Evolutionary conservation across 2,797 vertebrate genomes (phyloP), one percentile per base, ranked within the genome.

Genomic region (Natrix natrix): DNA sequence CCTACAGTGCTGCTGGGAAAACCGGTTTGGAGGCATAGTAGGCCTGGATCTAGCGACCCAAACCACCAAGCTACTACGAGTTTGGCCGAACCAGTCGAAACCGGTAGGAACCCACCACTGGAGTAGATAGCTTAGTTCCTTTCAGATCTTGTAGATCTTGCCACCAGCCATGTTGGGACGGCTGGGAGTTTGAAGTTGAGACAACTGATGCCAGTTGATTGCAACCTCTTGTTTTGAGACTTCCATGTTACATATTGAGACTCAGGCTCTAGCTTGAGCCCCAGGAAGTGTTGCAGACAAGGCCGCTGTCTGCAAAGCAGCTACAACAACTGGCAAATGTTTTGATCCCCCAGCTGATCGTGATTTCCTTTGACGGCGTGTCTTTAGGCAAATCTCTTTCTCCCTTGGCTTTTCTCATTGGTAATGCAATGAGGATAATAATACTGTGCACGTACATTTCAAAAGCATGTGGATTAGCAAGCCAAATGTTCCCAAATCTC

Each of bases 361-460:
- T 48, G 94, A 91, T 54, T 92, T 43, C 60, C 92, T 92, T 11
- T 20, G 2, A 37, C 91, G 92, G 2, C 5, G 1, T 28, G 7
- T 12, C 17, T 88, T 22, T 63, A 89, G 86, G 37, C 91, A 93
- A 88, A 94, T 95, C 91, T 93, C 92, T 74, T 55, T 16, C 22
- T 92, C 13, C 16, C 28, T 74, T 59, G 1, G 22, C n/a, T 92
- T 74, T 88, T 88, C 86, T 61, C 86, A 52, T 66, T 90, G 89
- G 22, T 92, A 63, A 93, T 90, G 87, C 93, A 92, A 93, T 90
- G 0, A 4, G 90, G 32, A 86, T 91, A 92, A 91, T 94, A 93
- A 94, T 91, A 61, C 91, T 5, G 32, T 61, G 74, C 78, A 92
- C 13, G 43, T 92, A 20, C 0, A 2, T 95, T 94, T 91, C 93